These are phyloP conservation scores for Scelioninae gen. 2 DNA, from an alignment of 2,888 invertebrate genomes.

Conservation along the genomic window DNA sequence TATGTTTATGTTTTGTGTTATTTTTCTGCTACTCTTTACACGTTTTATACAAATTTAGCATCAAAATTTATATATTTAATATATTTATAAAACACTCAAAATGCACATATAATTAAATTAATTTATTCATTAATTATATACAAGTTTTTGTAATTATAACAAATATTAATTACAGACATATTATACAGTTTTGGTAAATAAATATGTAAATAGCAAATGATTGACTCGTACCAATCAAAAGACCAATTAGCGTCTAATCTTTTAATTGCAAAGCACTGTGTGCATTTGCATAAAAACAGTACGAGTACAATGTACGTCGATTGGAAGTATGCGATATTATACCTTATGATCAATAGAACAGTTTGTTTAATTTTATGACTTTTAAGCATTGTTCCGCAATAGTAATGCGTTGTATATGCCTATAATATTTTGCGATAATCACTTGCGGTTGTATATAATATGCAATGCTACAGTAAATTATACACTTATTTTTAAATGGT, in stretches of 20 bases:
- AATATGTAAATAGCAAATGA: constrained; percentile 40
- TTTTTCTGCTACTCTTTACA: constrained; percentile 35
- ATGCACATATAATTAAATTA: not conserved
- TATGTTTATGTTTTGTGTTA: constrained; percentile 6
- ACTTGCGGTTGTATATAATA: constrained; percentile 30
- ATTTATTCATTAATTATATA: not conserved
- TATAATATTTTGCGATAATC: constrained; percentile 30
- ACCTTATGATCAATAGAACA: constrained; percentile 18
- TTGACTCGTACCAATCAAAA: constrained; percentile 7
- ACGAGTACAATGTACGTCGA: constrained; percentile 34
- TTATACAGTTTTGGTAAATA: constrained; percentile 18
- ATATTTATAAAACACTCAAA: constrained; percentile 20
- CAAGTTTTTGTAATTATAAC: constrained; percentile 1
- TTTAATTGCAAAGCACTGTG: constrained; percentile 35
- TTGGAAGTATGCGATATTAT: constrained; percentile 17
- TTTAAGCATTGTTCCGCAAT: constrained; percentile 25
- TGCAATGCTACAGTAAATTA: constrained; percentile 31
- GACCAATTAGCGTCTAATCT: constrained; percentile 40
- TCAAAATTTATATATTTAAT: not conserved
- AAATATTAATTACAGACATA: constrained; percentile 5
- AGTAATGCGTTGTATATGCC: constrained; percentile 13
- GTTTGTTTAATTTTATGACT: constrained; percentile 30
- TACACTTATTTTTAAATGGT: constrained; percentile 52
- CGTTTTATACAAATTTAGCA: constrained; percentile 21
- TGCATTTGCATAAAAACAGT: constrained; percentile 22